Evolutionary conservation across 2,888 invertebrate species (phyloP).

Genomic region (Priocnemis perturbator): DNA sequence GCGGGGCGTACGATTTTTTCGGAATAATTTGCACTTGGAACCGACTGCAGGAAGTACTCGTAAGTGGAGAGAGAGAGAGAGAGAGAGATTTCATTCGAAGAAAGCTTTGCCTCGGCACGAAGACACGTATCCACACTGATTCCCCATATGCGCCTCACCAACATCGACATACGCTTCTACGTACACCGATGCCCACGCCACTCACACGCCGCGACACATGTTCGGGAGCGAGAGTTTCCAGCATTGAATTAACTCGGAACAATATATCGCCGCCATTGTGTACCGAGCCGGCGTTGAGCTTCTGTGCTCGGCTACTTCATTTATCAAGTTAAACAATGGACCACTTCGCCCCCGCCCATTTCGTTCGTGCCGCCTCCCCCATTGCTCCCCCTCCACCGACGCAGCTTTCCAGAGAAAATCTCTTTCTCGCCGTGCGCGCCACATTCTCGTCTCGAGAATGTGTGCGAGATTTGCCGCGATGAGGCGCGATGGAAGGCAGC

Average conservation of each 20-base stretch:
- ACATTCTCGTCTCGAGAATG: constrained; percentile 11
- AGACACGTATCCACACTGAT: too few relatives aligned
- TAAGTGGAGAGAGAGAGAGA: too few relatives aligned
- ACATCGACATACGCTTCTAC: too few relatives aligned
- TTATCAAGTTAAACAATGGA: constrained; percentile 70
- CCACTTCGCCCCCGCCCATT: constrained; percentile 37
- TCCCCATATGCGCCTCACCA: too few relatives aligned
- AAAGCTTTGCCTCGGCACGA: too few relatives aligned
- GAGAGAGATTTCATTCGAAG: too few relatives aligned
- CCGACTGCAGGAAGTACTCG: too few relatives aligned
- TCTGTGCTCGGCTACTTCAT: constrained; percentile 64
- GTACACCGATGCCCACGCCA: too few relatives aligned
- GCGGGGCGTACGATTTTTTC: too few relatives aligned
- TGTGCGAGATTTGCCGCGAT: constrained; percentile 22
- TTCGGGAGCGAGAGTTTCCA: constrained; percentile 44
- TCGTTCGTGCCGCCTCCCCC: constrained; percentile 20
- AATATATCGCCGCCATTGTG: constrained; percentile 62
- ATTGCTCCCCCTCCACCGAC: constrained; percentile 12
- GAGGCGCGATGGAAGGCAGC: neutral
- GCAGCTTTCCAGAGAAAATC: constrained; percentile 47
- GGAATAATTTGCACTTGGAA: too few relatives aligned
- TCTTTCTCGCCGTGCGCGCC: constrained; percentile 38
- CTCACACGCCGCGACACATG: constrained; percentile 8
- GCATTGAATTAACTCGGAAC: constrained; percentile 60
- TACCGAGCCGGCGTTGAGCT: constrained; percentile 53